Evolutionary conservation across 2,797 vertebrate species (phyloP).

Genomic region (Characodon lateralis): DNA sequence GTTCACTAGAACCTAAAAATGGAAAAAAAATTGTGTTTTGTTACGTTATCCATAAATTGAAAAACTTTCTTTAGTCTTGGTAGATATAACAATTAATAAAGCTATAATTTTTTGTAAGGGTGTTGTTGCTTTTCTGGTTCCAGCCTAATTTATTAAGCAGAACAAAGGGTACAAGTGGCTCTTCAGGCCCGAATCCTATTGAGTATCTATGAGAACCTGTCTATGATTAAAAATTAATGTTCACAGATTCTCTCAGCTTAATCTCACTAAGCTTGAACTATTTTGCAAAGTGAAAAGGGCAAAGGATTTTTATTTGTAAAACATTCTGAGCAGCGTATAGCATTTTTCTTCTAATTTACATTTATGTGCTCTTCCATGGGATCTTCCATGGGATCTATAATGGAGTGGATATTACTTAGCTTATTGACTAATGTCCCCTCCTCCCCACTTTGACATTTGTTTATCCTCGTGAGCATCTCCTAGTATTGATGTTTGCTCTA

Average conservation of each 20-base stretch:
- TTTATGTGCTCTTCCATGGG: too few species aligned
- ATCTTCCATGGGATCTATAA: conserved; percentile 57
- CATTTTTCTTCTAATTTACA: too few species aligned
- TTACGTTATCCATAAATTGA: not conserved
- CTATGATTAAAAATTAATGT: not conserved
- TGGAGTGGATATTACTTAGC: conserved; percentile 68
- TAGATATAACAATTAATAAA: not conserved
- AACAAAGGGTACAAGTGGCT: not conserved
- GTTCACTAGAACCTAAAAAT: not conserved
- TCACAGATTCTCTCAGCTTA: not conserved
- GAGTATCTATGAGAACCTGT: not conserved
- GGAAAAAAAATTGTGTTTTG: not conserved
- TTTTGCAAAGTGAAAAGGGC: too few species aligned
- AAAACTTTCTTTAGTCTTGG: too few species aligned
- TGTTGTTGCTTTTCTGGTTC: not conserved
- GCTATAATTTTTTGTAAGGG: not conserved
- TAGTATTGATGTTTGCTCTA: conserved; percentile 72
- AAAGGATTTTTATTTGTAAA: too few species aligned
- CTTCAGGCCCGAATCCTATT: not conserved
- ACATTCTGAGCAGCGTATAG: too few species aligned
- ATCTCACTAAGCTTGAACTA: not conserved
- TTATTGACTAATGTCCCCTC: conserved; percentile 75
- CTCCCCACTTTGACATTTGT: conserved; percentile 79
- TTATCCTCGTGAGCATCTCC: conserved; percentile 77
- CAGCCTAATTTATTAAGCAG: not conserved